phyloP scores from a whole-genome alignment of 2,888 invertebrate species.

The Philereme vetulata region DNA sequence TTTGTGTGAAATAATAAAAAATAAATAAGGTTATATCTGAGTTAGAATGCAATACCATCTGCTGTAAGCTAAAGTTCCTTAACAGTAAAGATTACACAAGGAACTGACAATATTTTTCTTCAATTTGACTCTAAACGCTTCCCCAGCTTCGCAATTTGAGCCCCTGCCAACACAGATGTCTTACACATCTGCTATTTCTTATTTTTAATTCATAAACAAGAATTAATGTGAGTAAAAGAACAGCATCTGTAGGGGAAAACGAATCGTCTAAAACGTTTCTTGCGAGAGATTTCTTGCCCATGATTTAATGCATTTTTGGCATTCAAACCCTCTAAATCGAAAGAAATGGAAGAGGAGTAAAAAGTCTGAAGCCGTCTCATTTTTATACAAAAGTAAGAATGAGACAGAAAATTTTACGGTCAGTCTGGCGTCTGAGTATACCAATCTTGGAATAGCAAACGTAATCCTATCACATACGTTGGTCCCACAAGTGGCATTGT shows the following conservation, averaged over 20 bases:
- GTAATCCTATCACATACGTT: not conserved
- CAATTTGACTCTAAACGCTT: conserved; percentile 43
- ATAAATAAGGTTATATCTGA: no score
- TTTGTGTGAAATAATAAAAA: no score
- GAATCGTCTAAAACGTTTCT: conserved; percentile 6
- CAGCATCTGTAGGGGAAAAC: conserved; percentile 15
- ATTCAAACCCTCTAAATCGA: not conserved
- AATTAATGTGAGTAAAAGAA: conserved; percentile 29
- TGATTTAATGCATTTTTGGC: conserved; percentile 24
- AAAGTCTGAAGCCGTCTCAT: no score
- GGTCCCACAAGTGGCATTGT: not conserved
- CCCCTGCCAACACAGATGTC: conserved; percentile 49
- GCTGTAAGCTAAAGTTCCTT: no score
- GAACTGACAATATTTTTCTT: conserved; percentile 40
- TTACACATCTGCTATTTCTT: conserved; percentile 39
- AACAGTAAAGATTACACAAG: conserved; percentile 30
- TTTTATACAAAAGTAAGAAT: no score
- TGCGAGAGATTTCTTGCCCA: conserved; percentile 19
- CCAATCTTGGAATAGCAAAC: no score
- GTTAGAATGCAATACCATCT: no score
- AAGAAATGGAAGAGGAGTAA: not conserved
- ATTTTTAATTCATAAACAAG: conserved; percentile 33
- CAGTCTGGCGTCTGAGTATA: no score
- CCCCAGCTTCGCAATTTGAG: conserved; percentile 38
- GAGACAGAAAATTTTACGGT: no score